Conservation (phyloP, 2,888 invertebrate species). For the Thereva nobilitata region DNA sequence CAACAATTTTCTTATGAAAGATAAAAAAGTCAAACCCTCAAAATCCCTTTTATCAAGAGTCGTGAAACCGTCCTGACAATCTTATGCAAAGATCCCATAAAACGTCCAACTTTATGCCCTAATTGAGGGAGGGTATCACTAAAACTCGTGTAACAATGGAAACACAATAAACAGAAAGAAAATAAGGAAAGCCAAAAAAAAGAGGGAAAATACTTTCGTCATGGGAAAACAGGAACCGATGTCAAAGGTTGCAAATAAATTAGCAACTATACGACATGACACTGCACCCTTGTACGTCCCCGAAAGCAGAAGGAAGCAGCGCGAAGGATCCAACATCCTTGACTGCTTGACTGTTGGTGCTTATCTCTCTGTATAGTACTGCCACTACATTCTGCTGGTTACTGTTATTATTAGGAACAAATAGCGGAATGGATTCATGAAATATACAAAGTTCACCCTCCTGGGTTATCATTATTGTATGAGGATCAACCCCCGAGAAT, state of each 20-base stretch:
- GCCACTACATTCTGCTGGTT: slow-evolving; percentile 17
- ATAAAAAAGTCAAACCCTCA: too few relatives aligned
- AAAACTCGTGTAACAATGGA: too few relatives aligned
- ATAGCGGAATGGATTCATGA: slow-evolving; percentile 31
- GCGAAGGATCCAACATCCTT: background rate
- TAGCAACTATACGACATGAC: slow-evolving; percentile 39
- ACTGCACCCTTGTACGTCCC: slow-evolving; percentile 34
- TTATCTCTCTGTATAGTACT: slow-evolving; percentile 7
- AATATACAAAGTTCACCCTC: slow-evolving; percentile 32
- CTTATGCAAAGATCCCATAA: too few relatives aligned
- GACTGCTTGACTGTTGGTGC: too few relatives aligned
- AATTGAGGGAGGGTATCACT: too few relatives aligned
- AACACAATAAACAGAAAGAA: too few relatives aligned
- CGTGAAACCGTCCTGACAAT: too few relatives aligned
- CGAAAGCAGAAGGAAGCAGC: background rate
- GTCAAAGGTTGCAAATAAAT: slow-evolving; percentile 41
- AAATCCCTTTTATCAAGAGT: too few relatives aligned
- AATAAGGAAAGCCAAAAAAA: background rate
- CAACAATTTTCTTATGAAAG: too few relatives aligned
- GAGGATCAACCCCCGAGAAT: slow-evolving; percentile 37
- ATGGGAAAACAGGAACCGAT: slow-evolving; percentile 38
- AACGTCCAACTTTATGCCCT: too few relatives aligned
- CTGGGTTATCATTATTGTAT: slow-evolving; percentile 35
- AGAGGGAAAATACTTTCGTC: slow-evolving; percentile 9
- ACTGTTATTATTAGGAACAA: slow-evolving; percentile 31